These are phyloP conservation scores for Hucho hucho DNA, from an alignment of 2,113 vertebrate species.

Conservation along the genomic window DNA sequence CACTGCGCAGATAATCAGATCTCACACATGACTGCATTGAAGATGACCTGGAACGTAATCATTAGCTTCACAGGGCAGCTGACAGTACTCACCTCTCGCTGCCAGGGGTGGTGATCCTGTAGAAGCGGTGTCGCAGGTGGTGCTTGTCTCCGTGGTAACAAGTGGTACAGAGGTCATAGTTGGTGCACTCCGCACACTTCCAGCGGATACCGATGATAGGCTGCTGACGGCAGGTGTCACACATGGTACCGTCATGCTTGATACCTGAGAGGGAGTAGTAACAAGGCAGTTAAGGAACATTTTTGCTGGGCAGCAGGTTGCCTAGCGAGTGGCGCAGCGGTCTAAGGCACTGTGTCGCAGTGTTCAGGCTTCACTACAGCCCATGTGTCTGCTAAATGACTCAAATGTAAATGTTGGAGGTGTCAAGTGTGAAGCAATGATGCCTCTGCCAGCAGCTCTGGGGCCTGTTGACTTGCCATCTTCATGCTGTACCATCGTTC, in stretches of 20 bases:
- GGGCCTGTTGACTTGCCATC: too few relatives aligned
- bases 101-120: constrained; percentile 97
- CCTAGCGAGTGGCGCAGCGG: too few relatives aligned
- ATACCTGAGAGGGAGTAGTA: constrained; percentile 77
- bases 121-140: constrained; percentile 96
- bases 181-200: constrained; percentile 99
- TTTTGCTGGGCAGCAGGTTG: too few relatives aligned
- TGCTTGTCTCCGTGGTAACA: constrained; percentile 99
- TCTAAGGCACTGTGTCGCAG: too few relatives aligned
- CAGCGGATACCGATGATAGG: constrained; percentile 99
- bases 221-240: constrained; percentile 97
- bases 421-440: too few relatives aligned
- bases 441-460: too few relatives aligned
- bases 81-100: constrained; percentile 85
- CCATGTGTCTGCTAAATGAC: neutral
- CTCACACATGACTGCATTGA: too few relatives aligned
- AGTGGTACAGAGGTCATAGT: constrained; percentile 97
- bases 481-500: too few relatives aligned
- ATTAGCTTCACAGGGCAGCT: too few relatives aligned
- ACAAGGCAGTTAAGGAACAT: neutral
- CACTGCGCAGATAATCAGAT: too few relatives aligned
- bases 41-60: too few relatives aligned
- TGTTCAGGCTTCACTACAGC: too few relatives aligned
- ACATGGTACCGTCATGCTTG: constrained; percentile 99
- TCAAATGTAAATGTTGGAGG: neutral